Conservation (phyloP, 2,888 invertebrate genomes). For the Pocota personata region DNA sequence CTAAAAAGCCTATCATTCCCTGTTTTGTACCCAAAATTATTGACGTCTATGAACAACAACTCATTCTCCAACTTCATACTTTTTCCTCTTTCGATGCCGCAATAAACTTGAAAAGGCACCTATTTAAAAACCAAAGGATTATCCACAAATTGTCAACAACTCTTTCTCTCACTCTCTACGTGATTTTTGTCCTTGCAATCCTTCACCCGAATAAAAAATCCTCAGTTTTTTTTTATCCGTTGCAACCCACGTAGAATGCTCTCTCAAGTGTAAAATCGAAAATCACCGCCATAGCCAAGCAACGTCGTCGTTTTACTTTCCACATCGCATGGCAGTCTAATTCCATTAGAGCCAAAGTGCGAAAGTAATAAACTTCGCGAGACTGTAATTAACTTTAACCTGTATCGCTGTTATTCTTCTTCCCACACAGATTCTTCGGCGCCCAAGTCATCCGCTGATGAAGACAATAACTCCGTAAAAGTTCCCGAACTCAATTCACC, state of each 20-base stretch:
- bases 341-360: constrained; percentile 46
- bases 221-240: constrained; percentile 4
- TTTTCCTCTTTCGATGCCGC: background rate
- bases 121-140: background rate
- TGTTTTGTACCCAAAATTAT: background rate
- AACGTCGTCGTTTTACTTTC: constrained; percentile 29
- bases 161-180: background rate
- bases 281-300: constrained; percentile 17
- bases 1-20: no score
- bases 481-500: constrained; percentile 87
- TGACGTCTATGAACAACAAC: background rate
- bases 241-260: constrained; percentile 16
- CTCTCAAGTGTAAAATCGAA: constrained; percentile 51
- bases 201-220: background rate
- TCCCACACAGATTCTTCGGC: constrained; percentile 83
- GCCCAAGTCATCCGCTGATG: constrained; percentile 85
- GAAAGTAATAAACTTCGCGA: constrained; percentile 58
- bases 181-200: background rate
- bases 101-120: background rate
- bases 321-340: constrained; percentile 40
- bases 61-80: background rate
- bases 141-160: background rate
- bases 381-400: constrained; percentile 54
- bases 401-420: background rate
- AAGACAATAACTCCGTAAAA: constrained; percentile 82